Percentiles rank a stretch among this genome's conserved stretches.
Conservation (phyloP, 2,888 invertebrate genomes). For the Agrochola lota region DNA sequence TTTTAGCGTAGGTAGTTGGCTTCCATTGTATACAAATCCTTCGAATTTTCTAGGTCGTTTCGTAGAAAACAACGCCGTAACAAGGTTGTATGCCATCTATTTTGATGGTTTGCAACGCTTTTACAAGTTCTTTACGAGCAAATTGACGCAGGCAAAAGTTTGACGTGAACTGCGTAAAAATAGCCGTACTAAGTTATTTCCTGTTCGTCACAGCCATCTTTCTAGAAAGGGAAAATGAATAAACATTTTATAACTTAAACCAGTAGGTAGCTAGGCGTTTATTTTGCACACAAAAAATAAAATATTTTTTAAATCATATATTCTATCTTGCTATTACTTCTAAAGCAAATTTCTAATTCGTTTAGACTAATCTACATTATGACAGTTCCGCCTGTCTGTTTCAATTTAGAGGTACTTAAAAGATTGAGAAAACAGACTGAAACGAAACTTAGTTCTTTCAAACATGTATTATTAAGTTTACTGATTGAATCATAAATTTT, state of each 20-base stretch:
- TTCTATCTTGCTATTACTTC: not conserved
- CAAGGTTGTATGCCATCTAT: conserved; percentile 51
- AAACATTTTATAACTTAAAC: not conserved
- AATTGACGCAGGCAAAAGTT: conserved; percentile 51
- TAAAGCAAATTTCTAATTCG: conserved; percentile 1
- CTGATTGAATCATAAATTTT: conserved; percentile 3
- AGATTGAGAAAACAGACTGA: conserved; percentile 16
- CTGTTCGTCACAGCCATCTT: not conserved
- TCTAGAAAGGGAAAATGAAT: conserved; percentile 4
- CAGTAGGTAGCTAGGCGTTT: not conserved
- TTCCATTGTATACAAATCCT: conserved; percentile 37
- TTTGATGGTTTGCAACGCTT: conserved; percentile 52
- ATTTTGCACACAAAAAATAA: not conserved
- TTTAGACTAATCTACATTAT: conserved; percentile 24
- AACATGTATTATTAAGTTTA: not conserved
- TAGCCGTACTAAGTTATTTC: conserved; percentile 5
- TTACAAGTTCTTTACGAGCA: conserved; percentile 46
- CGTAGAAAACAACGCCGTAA: conserved; percentile 50
- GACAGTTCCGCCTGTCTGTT: not conserved
- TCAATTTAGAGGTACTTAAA: conserved; percentile 17
- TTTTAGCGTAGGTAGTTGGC: conserved; percentile 36
- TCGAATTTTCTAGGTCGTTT: conserved; percentile 40
- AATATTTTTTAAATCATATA: conserved; percentile 6
- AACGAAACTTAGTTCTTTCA: not conserved
- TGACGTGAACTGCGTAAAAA: conserved; percentile 37